Conservation (phyloP, 2,888 invertebrate genomes). For the Drosophila meridiana region DNA sequence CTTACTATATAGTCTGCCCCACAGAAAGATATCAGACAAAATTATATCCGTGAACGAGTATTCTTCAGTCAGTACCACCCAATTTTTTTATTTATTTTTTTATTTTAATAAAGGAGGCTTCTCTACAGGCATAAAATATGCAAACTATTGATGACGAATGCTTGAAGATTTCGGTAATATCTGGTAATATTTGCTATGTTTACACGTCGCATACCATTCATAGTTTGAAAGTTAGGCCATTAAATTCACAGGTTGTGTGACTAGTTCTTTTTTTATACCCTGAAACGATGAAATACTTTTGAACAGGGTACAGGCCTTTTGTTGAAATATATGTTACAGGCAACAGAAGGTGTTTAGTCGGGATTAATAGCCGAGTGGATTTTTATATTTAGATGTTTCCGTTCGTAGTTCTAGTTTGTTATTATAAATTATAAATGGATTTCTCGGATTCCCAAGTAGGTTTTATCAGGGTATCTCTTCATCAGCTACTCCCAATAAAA, state of each 20-base stretch:
- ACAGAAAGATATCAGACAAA: no score
- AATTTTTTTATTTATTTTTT: neutral
- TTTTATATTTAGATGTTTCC: neutral
- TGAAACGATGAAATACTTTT: neutral
- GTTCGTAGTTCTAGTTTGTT: neutral
- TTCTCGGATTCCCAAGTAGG: neutral
- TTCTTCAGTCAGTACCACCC: neutral
- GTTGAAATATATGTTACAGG: neutral
- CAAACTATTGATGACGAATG: constrained; percentile 69
- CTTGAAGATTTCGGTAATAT: constrained; percentile 30
- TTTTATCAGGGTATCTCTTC: neutral
- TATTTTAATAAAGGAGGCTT: neutral
- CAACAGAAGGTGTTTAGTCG: neutral
- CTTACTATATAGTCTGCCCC: no score
- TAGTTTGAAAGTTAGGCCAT: constrained; percentile 49
- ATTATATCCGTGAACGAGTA: neutral
- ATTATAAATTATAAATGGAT: neutral
- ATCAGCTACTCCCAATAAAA: neutral
- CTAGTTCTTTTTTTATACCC: constrained; percentile 16
- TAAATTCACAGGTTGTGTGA: constrained; percentile 32
- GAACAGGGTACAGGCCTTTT: no score
- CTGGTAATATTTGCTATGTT: constrained; percentile 37
- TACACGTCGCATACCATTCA: constrained; percentile 32
- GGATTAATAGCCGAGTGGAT: neutral
- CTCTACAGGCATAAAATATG: constrained; percentile 37